Conservation (phyloP, 2,888 invertebrate species). For the Tridacna crocea region DNA sequence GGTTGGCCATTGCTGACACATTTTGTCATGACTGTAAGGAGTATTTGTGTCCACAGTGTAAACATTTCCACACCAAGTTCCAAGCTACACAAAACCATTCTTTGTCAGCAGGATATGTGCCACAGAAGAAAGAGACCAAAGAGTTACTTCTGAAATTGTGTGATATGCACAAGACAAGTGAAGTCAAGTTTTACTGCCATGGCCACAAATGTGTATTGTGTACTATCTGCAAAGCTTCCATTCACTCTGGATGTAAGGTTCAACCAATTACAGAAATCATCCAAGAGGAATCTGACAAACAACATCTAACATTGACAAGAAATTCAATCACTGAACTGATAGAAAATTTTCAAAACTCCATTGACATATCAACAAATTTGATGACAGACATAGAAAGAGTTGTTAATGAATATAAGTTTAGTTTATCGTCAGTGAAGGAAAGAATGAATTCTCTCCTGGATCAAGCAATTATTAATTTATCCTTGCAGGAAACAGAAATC, state of each 20-base stretch:
- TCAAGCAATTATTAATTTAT: neutral
- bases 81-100: constrained; percentile 5
- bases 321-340: constrained; percentile 6
- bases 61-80: constrained; percentile 18
- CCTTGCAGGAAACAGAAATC: neutral
- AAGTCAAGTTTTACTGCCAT: constrained; percentile 17
- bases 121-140: neutral
- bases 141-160: neutral
- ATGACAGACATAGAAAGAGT: neutral
- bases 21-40: constrained; percentile 19
- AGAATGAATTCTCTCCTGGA: neutral
- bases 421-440: neutral
- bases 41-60: constrained; percentile 18
- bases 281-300: neutral
- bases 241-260: constrained; percentile 7
- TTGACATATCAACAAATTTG: neutral
- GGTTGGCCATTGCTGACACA: neutral
- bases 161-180: constrained; percentile 8
- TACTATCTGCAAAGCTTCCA: constrained; percentile 12
- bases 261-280: neutral
- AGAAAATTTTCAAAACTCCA: neutral
- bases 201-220: constrained; percentile 11
- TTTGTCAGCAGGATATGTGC: neutral
- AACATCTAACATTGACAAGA: neutral
- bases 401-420: neutral